phyloP scores from a whole-genome alignment of 2,797 vertebrate genomes.

The Periophthalmus magnuspinnatus region DNA sequence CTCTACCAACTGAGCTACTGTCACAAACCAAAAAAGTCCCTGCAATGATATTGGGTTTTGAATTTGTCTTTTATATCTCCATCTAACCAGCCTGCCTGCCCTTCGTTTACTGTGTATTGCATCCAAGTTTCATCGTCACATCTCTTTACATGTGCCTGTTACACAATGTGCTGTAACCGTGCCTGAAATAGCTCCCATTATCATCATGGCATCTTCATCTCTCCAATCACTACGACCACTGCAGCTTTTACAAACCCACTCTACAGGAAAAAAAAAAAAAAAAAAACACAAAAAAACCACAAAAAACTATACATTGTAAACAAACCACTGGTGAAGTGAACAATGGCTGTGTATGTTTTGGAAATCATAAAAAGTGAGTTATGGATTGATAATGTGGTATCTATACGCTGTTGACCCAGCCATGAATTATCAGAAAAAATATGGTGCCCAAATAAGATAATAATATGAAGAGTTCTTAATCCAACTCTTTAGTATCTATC shows the following conservation, averaged over 20 bases:
- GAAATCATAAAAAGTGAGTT: too few relatives aligned
- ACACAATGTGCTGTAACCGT: constrained; percentile 1
- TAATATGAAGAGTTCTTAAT: too few relatives aligned
- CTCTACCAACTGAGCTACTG: too few relatives aligned
- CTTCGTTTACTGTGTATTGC: not conserved
- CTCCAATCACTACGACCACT: not conserved
- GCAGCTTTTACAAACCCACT: not conserved
- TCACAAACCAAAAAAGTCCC: not conserved
- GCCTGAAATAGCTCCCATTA: constrained; percentile 4
- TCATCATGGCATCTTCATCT: not conserved
- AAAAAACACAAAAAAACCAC: not conserved
- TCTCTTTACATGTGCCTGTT: not conserved
- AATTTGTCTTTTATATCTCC: not conserved
- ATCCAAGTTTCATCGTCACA: not conserved
- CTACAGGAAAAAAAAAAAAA: not conserved
- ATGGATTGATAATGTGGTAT: too few relatives aligned
- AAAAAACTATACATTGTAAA: too few relatives aligned
- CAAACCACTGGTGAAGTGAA: too few relatives aligned
- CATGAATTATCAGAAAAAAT: too few relatives aligned
- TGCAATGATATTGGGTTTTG: not conserved
- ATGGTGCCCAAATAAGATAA: too few relatives aligned
- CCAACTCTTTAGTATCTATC: too few relatives aligned
- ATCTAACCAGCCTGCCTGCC: not conserved
- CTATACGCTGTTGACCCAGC: too few relatives aligned
- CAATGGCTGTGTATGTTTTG: too few relatives aligned